A percentile compares a stretch with the other conserved stretches of the same genome.
Conservation (phyloP, 2,113 vertebrate genomes). For the Cynopterus brachyotis region DNA sequence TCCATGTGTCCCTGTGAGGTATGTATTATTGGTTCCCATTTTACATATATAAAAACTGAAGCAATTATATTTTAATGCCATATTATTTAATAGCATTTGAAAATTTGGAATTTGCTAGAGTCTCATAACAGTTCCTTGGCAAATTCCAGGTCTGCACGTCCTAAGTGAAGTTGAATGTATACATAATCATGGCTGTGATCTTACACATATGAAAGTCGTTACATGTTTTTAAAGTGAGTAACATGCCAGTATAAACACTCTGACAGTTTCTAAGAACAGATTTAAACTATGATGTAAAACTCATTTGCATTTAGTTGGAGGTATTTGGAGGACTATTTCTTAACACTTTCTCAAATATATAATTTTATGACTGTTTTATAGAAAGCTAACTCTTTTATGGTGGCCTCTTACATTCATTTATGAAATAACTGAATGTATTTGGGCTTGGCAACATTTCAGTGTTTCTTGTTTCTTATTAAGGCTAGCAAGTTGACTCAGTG, state of each 20-base stretch:
- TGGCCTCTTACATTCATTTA: background rate
- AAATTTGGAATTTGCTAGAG: background rate
- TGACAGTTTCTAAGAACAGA: constrained; percentile 43
- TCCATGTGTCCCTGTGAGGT: background rate
- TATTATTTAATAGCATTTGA: background rate
- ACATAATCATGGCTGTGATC: background rate
- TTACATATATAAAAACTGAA: background rate
- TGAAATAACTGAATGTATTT: background rate
- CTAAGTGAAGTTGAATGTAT: background rate
- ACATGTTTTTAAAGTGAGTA: constrained; percentile 50
- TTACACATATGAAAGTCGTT: background rate
- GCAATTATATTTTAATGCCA: background rate
- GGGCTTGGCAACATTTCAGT: background rate
- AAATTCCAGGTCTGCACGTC: background rate
- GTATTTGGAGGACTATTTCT: background rate
- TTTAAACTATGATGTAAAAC: background rate
- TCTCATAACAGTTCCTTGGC: background rate
- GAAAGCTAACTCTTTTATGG: background rate
- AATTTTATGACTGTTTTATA: background rate
- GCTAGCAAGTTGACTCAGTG: background rate
- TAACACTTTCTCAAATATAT: background rate
- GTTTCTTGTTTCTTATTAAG: background rate
- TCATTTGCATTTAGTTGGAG: constrained; percentile 29
- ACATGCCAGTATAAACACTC: background rate
- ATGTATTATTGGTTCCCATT: background rate